Percentiles rank a stretch among this genome's conserved stretches.
These are phyloP conservation scores for Parazoanthus darwini DNA, from an alignment of 92 coral and sea anemone species.

Conservation along the genomic window DNA sequence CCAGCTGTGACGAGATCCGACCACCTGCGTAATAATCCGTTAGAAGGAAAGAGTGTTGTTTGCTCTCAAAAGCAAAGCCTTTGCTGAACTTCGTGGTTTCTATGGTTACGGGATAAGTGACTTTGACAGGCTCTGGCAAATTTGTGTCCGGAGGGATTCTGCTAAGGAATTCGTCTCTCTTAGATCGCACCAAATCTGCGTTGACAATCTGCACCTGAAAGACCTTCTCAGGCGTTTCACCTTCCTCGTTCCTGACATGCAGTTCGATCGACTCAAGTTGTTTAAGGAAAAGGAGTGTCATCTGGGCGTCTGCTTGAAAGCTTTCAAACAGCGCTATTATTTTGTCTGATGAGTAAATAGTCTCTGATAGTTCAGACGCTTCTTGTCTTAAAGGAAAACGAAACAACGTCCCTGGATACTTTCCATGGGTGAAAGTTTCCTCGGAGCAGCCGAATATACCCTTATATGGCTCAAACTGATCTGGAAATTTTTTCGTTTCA, in stretches of 20 bases:
- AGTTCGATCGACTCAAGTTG: conserved; percentile 62
- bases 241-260: conserved; percentile 50
- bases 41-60: conserved; percentile 43
- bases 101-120: conserved; percentile 49
- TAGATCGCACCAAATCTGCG: conserved; percentile 49
- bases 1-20: conserved; percentile 43
- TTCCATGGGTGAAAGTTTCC: conserved; percentile 43
- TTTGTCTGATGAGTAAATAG: conserved; percentile 69
- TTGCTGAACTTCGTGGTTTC: conserved; percentile 37
- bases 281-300: conserved; percentile 70
- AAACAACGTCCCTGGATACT: conserved; percentile 71
- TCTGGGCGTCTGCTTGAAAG: conserved; percentile 62
- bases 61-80: neutral
- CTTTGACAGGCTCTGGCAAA: conserved; percentile 43
- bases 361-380: conserved; percentile 63
- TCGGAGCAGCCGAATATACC: conserved; percentile 58
- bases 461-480: conserved; percentile 79
- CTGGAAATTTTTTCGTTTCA: conserved; percentile 37
- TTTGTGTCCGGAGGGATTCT: conserved; percentile 42
- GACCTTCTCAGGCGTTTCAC: conserved; percentile 33
- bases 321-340: conserved; percentile 57
- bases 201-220: conserved; percentile 74
- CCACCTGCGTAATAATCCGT: conserved; percentile 57
- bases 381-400: conserved; percentile 74
- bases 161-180: conserved; percentile 52